Evolutionary conservation across 2,797 vertebrate species (phyloP).

Genomic region (Tamandua tetradactyla): DNA sequence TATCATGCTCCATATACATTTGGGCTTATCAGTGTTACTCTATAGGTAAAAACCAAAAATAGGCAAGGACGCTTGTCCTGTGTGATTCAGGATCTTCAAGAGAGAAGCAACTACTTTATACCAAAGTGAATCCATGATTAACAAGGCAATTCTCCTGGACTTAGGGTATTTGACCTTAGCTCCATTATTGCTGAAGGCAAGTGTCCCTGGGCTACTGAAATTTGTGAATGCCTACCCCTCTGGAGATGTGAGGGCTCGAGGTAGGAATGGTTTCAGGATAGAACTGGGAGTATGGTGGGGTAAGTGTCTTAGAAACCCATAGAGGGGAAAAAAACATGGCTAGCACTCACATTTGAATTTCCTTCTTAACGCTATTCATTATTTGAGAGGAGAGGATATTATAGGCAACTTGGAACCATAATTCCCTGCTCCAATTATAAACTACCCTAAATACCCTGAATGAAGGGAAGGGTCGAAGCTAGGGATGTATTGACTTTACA

Average conservation of each 20-base stretch:
- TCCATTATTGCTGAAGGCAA: neutral
- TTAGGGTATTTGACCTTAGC: neutral
- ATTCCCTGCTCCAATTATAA: neutral
- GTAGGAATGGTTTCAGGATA: neutral
- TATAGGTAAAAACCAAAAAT: neutral
- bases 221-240: neutral
- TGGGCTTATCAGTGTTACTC: neutral
- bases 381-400: neutral
- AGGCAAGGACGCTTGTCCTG: neutral
- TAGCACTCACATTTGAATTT: neutral
- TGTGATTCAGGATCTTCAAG: neutral
- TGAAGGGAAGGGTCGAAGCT: neutral
- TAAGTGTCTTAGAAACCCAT: neutral
- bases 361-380: neutral
- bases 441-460: neutral
- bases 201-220: neutral
- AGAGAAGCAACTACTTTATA: neutral
- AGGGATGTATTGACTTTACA: neutral
- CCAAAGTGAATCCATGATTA: neutral
- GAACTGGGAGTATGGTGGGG: neutral
- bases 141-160: neutral
- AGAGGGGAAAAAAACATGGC: neutral
- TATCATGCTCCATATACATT: neutral
- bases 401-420: neutral
- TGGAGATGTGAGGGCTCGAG: neutral